Conservation (phyloP, 2,113 vertebrate genomes). For the Eira barbara region DNA sequence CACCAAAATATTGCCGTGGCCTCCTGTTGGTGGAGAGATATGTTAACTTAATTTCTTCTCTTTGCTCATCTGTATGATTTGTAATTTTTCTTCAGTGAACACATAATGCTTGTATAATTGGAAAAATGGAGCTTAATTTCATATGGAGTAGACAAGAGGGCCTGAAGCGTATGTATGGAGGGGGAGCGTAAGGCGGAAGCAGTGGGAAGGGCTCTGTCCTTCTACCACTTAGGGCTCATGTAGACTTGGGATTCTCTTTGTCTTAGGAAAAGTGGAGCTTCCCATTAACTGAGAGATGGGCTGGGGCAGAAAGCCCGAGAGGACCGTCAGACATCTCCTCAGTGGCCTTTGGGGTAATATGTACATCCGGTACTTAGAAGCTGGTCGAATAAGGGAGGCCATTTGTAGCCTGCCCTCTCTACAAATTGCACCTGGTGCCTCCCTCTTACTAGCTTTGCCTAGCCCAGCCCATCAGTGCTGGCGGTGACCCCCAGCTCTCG, state of each 20-base stretch:
- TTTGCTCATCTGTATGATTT: conserved; percentile 17
- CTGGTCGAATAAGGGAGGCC: not conserved
- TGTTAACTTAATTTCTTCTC: not conserved
- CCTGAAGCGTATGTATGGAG: not conserved
- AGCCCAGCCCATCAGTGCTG: not conserved
- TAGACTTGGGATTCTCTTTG: not conserved
- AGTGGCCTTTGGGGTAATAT: not conserved
- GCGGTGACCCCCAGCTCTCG: not conserved
- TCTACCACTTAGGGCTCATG: not conserved
- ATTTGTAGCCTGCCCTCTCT: not conserved
- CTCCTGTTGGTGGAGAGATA: not conserved
- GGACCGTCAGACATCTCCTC: not conserved
- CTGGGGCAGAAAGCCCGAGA: not conserved
- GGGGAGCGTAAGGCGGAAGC: too few relatives aligned
- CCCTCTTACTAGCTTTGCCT: not conserved
- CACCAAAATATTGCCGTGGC: not conserved
- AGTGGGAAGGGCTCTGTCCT: not conserved
- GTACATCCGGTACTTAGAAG: not conserved
- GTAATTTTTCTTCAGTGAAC: conserved; percentile 6
- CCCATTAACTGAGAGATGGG: not conserved
- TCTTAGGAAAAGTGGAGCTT: not conserved
- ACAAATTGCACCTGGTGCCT: not conserved
- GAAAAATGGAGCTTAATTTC: not conserved
- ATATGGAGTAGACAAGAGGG: not conserved
- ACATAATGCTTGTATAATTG: not conserved